phyloP scores from a whole-genome alignment of 2,888 invertebrate species.

The Lasioglossum malachurum region DNA sequence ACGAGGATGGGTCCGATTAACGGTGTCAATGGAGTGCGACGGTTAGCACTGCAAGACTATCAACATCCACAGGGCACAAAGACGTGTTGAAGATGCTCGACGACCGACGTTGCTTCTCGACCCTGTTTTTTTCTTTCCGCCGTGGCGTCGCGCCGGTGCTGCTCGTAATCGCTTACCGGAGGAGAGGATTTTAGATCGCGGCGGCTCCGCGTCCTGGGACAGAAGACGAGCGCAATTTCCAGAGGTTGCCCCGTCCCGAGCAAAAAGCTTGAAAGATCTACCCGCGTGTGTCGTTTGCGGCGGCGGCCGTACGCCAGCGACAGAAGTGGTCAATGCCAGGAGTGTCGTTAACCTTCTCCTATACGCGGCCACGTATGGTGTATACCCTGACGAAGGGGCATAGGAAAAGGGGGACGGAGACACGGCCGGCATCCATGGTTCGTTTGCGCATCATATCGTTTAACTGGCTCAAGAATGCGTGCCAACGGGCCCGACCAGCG shows the following conservation, averaged over 20 bases:
- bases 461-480: constrained; percentile 61
- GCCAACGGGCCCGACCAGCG: not conserved
- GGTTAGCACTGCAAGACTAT: not conserved
- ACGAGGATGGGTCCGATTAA: not conserved
- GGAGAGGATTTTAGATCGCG: constrained; percentile 45
- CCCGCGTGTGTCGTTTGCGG: constrained; percentile 71
- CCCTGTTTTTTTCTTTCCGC: not conserved
- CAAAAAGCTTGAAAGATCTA: constrained; percentile 69
- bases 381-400: constrained; percentile 57
- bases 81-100: not conserved
- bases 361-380: constrained; percentile 68
- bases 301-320: constrained; percentile 54
- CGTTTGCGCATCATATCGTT: constrained; percentile 53
- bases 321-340: constrained; percentile 74
- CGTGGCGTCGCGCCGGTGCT: not conserved
- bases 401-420: constrained; percentile 54
- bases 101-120: not conserved
- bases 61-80: not conserved
- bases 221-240: constrained; percentile 66
- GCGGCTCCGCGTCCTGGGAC: constrained; percentile 35
- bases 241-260: constrained; percentile 49
- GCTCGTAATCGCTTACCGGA: constrained; percentile 28
- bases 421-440: constrained; percentile 55
- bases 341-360: constrained; percentile 74
- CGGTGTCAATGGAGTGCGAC: constrained; percentile 22